phyloP scores from a whole-genome alignment of 2,888 invertebrate genomes.

The Scelioninae gen. 2 region DNA sequence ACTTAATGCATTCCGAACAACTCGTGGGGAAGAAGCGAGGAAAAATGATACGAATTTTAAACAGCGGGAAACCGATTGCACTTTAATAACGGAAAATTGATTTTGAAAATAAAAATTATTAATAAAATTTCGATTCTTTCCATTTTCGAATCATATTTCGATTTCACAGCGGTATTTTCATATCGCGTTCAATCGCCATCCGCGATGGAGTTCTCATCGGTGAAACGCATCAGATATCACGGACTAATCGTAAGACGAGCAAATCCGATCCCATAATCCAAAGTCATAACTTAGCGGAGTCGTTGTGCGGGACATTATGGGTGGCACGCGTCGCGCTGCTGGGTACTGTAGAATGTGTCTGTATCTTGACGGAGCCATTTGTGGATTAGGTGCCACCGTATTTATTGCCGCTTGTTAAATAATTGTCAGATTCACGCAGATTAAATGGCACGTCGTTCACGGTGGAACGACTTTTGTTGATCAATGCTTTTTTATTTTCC shows the following conservation, averaged over 20 bases:
- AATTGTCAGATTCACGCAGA: slow-evolving; percentile 50
- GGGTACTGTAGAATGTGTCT: slow-evolving; percentile 63
- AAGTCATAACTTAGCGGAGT: slow-evolving; percentile 64
- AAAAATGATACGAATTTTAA: too few species aligned
- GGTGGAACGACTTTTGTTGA: slow-evolving; percentile 26
- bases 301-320: slow-evolving; percentile 62
- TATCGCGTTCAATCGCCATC: slow-evolving; percentile 24
- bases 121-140: slow-evolving; percentile 74
- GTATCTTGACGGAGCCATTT: slow-evolving; percentile 68
- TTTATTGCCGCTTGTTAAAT: slow-evolving; percentile 65
- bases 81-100: too few species aligned
- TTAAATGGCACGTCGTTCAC: slow-evolving; percentile 35
- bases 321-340: slow-evolving; percentile 68
- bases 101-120: slow-evolving; percentile 74
- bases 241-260: slow-evolving; percentile 58
- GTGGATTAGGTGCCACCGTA: slow-evolving; percentile 66
- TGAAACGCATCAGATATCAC: slow-evolving; percentile 53
- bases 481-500: slow-evolving; percentile 21
- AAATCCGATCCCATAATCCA: slow-evolving; percentile 67
- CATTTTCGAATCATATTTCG: slow-evolving; percentile 45
- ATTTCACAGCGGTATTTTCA: slow-evolving; percentile 24
- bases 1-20: too few species aligned
- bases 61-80: too few species aligned
- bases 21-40: too few species aligned
- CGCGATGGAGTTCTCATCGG: slow-evolving; percentile 42